Evolutionary conservation across 2,113 vertebrate genomes (phyloP), one percentile per base, ranked within the genome.

Genomic region (Lutjanus erythropterus): DNA sequence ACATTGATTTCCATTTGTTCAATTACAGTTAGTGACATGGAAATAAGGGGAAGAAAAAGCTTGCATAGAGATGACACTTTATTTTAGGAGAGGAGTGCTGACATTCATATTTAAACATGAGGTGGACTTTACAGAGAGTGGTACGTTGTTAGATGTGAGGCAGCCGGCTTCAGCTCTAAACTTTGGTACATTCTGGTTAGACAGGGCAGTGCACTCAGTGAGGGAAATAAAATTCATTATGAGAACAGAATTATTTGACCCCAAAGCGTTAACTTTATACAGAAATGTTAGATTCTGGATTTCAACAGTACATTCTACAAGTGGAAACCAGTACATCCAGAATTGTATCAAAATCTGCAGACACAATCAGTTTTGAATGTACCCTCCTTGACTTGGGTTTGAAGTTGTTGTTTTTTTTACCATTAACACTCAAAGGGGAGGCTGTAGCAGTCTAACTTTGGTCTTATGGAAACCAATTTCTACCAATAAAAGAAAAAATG

Each of bases 171-270:
- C 67, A 75, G 82, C 81, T 86, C 67, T 60, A 74, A 80, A 70
- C 89, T 91, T 92, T 93, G 89, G 89, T 91, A 86, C 84, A 88
- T 88, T 89, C 75, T 82, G 87, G 85, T 85, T 50, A 75, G 74
- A 84, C 65, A 66, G 56, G 46, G 53, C 66, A 73, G 68, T 59
- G 71, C 76, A 52, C 56, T 75, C 41, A 61, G 23, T 61, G 37
- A 75, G 29, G 71, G 65, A 46, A 31, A 27, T 47, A 29, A 39
- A 15, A 72, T 59, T 27, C 12, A 49, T 39, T 12, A 23, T 31
- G 25, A 35, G 15, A 47, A n/a, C 23, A 14, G 29, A 41, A 46
- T 3, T 11, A 23, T 58, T 60, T 29, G 3, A 78, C 50, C 19
- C 10, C 15, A 15, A 35, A 47, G 42, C n/a, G 27, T 49, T 33